Conservation (phyloP, 2,797 vertebrate species). For the Sandelia bainsii region DNA sequence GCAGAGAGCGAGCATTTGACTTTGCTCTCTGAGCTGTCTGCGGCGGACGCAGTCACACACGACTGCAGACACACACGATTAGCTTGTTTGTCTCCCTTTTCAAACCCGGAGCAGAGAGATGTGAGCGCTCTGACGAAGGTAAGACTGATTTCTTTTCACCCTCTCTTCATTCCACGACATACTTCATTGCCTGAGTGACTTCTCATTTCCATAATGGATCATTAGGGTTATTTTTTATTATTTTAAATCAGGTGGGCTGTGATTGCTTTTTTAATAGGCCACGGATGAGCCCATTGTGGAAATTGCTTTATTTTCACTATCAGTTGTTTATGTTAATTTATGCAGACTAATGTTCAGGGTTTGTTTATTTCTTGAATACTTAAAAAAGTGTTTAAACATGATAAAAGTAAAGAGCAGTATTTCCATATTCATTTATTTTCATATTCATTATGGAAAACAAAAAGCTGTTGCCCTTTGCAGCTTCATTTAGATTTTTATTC, state of each 20-base stretch:
- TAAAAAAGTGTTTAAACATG: slow-evolving; percentile 12
- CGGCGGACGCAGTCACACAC: slow-evolving; percentile 15
- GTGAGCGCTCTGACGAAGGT: slow-evolving; percentile 51
- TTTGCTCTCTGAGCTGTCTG: slow-evolving; percentile 21
- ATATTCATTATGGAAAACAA: background rate
- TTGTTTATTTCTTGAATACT: slow-evolving; percentile 1
- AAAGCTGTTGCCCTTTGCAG: background rate
- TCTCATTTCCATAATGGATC: slow-evolving; percentile 17
- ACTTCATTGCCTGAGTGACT: slow-evolving; percentile 31
- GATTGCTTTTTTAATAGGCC: slow-evolving; percentile 14
- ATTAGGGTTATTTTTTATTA: slow-evolving; percentile 25
- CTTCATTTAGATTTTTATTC: background rate
- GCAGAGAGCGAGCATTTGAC: slow-evolving; percentile 34
- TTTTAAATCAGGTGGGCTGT: slow-evolving; percentile 25
- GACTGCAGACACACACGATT: slow-evolving; percentile 23
- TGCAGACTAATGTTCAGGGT: slow-evolving; percentile 8
- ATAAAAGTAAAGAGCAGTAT: background rate
- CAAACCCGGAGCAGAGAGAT: slow-evolving; percentile 21
- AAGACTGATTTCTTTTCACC: slow-evolving; percentile 34
- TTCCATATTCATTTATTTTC: background rate
- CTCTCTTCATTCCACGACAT: slow-evolving; percentile 19
- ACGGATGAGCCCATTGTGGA: slow-evolving; percentile 23
- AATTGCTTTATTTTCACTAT: slow-evolving; percentile 23
- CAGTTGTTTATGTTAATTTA: slow-evolving; percentile 4
- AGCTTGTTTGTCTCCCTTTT: background rate